Percentiles rank a stretch among this genome's conserved stretches.
phyloP scores from a whole-genome alignment of 2,797 vertebrate genomes.

The Sebastes dallii region DNA sequence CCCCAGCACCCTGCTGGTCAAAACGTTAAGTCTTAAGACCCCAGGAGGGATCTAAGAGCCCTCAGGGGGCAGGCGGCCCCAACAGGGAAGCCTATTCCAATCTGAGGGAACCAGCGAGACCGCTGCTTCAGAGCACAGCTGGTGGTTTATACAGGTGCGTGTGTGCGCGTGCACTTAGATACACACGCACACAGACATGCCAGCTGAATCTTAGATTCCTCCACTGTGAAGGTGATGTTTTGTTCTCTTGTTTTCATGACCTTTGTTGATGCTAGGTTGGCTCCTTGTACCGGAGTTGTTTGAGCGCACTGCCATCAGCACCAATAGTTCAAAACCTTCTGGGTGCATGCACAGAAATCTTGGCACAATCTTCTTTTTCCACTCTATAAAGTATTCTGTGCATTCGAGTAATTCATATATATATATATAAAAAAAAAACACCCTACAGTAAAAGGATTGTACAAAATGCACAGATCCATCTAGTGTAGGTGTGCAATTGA shows the following conservation, averaged over 20 bases:
- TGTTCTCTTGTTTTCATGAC: conserved; percentile 49
- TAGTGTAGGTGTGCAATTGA: conserved; percentile 17
- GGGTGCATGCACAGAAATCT: conserved; percentile 4
- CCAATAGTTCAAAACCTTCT: conserved; percentile 23
- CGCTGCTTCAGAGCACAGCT: conserved; percentile 74
- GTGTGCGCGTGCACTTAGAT: background rate
- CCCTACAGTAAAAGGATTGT: background rate
- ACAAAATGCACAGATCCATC: conserved; percentile 3
- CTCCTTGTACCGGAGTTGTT: conserved; percentile 27
- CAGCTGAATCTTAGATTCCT: conserved; percentile 48
- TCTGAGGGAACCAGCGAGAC: conserved; percentile 67
- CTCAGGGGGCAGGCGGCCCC: conserved; percentile 55
- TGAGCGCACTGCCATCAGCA: conserved; percentile 39
- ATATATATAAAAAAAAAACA: conserved; percentile 13
- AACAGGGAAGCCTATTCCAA: conserved; percentile 66
- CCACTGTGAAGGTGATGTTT: conserved; percentile 59
- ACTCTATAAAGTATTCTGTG: background rate
- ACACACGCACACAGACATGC: background rate
- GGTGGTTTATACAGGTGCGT: conserved; percentile 58
- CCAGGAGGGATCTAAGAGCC: conserved; percentile 63
- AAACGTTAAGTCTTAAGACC: conserved; percentile 54
- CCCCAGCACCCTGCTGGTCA: conserved; percentile 33
- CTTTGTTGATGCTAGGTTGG: conserved; percentile 44
- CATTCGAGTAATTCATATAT: background rate
- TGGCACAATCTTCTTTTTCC: background rate